Percentiles rank a stretch among this genome's conserved stretches.
phyloP scores from a whole-genome alignment of 2,797 vertebrate species.

The Threskiornis aethiopicus region DNA sequence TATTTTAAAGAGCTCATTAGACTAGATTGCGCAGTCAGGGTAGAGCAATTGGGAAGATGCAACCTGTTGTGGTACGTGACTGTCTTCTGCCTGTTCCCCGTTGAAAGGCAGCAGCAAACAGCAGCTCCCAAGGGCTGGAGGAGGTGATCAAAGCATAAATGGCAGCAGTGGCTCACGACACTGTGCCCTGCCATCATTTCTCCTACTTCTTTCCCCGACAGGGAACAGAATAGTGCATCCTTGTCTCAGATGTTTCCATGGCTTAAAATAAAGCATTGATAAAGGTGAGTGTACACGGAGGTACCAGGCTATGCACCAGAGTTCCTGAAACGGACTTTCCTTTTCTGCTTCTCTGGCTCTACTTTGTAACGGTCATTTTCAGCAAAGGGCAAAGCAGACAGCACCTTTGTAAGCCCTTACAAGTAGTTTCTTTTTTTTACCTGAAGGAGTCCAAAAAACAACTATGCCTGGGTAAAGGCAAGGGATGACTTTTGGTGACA shows the following conservation, averaged over 20 bases:
- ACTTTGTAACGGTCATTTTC: neutral
- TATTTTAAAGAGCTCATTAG: neutral
- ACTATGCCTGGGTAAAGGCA: fast-evolving
- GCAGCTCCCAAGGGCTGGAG: neutral
- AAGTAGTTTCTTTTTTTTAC: neutral
- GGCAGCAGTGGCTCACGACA: neutral
- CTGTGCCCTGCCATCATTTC: neutral
- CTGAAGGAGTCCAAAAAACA: neutral
- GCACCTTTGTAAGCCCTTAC: neutral
- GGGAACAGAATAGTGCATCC: neutral
- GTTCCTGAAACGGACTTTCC: neutral
- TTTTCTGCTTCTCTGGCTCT: neutral
- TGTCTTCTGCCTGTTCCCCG: neutral
- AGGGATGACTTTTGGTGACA: neutral
- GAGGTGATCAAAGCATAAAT: neutral
- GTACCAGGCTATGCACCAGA: neutral
- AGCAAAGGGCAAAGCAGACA: neutral
- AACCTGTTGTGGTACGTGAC: neutral
- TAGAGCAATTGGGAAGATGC: fast-evolving
- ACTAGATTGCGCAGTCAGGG: neutral
- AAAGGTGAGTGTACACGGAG: neutral
- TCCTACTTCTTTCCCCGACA: neutral
- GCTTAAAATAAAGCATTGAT: neutral
- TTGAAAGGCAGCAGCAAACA: neutral
- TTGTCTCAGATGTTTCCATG: neutral